These are phyloP conservation scores for Pyrgus malvae DNA, from an alignment of 2,888 invertebrate genomes.

Conservation along the genomic window DNA sequence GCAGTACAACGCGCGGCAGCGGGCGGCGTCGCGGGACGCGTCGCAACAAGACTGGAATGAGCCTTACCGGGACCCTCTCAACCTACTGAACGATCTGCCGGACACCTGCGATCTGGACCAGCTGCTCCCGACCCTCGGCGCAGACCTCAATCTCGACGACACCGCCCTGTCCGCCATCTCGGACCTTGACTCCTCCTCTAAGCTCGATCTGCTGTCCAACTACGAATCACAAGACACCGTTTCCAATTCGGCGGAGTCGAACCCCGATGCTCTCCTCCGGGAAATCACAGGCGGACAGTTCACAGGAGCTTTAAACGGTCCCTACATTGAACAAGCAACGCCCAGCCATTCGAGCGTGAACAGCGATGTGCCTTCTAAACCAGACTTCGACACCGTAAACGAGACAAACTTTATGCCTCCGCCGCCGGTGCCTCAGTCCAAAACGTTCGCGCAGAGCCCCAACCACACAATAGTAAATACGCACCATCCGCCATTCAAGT, in stretches of 20 bases:
- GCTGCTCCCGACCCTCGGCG: slow-evolving; percentile 83
- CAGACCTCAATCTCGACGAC: slow-evolving; percentile 81
- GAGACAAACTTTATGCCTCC: slow-evolving; percentile 67
- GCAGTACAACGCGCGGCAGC: slow-evolving; percentile 83
- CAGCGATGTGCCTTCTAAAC: slow-evolving; percentile 49
- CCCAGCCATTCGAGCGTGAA: slow-evolving; percentile 35
- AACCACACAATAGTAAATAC: slow-evolving; percentile 38
- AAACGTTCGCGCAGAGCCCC: slow-evolving; percentile 40
- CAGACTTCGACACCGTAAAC: slow-evolving; percentile 34
- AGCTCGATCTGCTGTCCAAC: slow-evolving; percentile 63
- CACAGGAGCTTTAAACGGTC: slow-evolving; percentile 47
- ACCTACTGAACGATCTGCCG: slow-evolving; percentile 66
- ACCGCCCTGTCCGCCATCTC: slow-evolving; percentile 62
- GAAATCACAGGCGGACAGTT: slow-evolving; percentile 57
- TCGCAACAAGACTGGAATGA: slow-evolving; percentile 73
- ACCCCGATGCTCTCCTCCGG: slow-evolving; percentile 45
- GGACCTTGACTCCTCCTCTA: slow-evolving; percentile 63
- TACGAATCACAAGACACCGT: slow-evolving; percentile 37
- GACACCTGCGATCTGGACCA: slow-evolving; percentile 84
- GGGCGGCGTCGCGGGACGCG: slow-evolving; percentile 63
- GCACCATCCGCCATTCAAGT: slow-evolving; percentile 45
- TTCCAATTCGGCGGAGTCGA: slow-evolving; percentile 39
- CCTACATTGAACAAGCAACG: slow-evolving; percentile 43
- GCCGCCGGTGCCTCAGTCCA: slow-evolving; percentile 52
- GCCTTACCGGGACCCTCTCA: slow-evolving; percentile 70